Base-by-base conservation (phyloP, 2,797 vertebrate genomes). In the Labroides dimidiatus region DNA sequence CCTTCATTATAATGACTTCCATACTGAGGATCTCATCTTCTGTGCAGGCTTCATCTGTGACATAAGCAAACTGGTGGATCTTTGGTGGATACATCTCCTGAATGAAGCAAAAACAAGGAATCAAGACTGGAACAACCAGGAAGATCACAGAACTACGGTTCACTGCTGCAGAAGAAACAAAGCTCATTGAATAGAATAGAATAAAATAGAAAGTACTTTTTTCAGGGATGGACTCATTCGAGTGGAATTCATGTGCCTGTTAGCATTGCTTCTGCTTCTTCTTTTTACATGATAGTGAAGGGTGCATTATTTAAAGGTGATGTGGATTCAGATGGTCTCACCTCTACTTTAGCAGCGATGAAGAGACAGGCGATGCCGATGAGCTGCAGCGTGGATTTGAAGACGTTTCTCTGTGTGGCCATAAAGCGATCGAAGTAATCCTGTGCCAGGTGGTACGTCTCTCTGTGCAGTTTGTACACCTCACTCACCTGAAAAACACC, bases 1-100 rank as follows among this genome's bases (percentile, higher is more conserved):
- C 98, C 96, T 98, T 97, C 96, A 99, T 96, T 73, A 99, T 94
- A 49, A 97, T 95, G 68, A 99, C 87, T 80, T 99, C 98, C 97
- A 99, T 99, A 53, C 83, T 94, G 52, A 98, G 93, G 73, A 99
- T 98, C 80, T 99, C 96, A 11, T 98, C 96, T 84, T 96, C 97
- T 1, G 95, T 95, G 86, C 98, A 99, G 67, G 97, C 97, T 41
- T 97, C 95, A 20, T 99, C 97, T 19, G 97, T 97, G 51, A 99
- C 96, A 0, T 98, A 99, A 0, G 97, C 97, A 91, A 99, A 99
- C 89, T 98, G 96, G 81, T 97, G 94, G 81, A 99, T 79, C 80
- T 99, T 99, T 0, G 98, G 98, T 78, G 98, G 98, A 78, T 99
- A 99, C 81, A 99, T 97, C 91, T 99, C 98, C 98, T 99, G 78